phyloP scores from a whole-genome alignment of 2,888 invertebrate genomes.

The Amitus sp. region DNA sequence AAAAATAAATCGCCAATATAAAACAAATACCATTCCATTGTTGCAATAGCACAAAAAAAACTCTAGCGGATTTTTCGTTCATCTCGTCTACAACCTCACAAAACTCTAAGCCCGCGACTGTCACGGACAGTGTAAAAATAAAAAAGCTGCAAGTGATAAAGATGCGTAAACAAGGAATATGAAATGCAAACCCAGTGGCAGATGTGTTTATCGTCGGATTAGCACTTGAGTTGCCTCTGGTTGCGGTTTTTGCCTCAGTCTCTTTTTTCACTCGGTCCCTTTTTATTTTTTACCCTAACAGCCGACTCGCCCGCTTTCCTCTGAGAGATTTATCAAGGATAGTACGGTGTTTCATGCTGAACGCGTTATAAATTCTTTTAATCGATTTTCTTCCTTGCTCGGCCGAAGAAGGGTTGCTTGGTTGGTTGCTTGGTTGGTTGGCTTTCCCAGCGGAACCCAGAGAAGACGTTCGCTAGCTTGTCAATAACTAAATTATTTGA shows the following conservation, averaged over 20 bases:
- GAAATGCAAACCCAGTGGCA: slow-evolving; percentile 29
- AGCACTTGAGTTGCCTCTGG: slow-evolving; percentile 31
- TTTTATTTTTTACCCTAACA: slow-evolving; percentile 11
- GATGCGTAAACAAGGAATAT: slow-evolving; percentile 32
- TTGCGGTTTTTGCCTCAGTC: slow-evolving; percentile 13
- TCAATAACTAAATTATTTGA: slow-evolving; percentile 59
- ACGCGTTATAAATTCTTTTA: slow-evolving; percentile 42
- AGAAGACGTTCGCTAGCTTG: slow-evolving; percentile 54
- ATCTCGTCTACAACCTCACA: too few species aligned
- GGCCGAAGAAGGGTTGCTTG: slow-evolving; percentile 18
- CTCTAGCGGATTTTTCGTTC: neutral
- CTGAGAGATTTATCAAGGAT: slow-evolving; percentile 42
- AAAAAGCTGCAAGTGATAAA: slow-evolving; percentile 3
- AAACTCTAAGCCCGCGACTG: too few species aligned
- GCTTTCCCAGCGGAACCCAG: slow-evolving; percentile 53
- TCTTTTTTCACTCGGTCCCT: slow-evolving; percentile 10
- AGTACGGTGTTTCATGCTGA: slow-evolving; percentile 26
- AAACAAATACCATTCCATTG: too few species aligned
- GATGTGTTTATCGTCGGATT: slow-evolving; percentile 44
- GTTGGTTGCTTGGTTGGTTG: slow-evolving; percentile 13
- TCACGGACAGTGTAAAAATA: slow-evolving; percentile 11
- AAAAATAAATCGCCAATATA: too few species aligned
- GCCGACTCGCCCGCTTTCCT: slow-evolving; percentile 18
- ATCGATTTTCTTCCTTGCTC: slow-evolving; percentile 50
- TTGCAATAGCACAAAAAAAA: too few species aligned